phyloP scores from a whole-genome alignment of 2,888 invertebrate species.

The Clanis bilineata region DNA sequence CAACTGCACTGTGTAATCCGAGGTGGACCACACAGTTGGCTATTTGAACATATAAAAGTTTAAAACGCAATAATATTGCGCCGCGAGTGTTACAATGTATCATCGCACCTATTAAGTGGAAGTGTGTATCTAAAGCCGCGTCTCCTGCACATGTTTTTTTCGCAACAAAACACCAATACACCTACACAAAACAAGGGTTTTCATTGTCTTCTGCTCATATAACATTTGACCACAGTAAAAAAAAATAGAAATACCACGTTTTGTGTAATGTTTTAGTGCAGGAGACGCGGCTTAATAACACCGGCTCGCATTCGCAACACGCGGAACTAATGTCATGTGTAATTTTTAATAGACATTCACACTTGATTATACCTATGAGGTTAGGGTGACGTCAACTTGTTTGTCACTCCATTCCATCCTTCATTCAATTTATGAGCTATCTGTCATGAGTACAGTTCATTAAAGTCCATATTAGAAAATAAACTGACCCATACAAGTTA shows the following conservation, averaged over 20 bases:
- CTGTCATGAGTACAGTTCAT: neutral
- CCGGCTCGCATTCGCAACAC: constrained; percentile 34
- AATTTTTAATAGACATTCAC: constrained; percentile 46
- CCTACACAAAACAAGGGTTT: no score
- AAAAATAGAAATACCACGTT: no score
- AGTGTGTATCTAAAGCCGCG: neutral
- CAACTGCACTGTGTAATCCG: constrained; percentile 25
- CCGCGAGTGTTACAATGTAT: constrained; percentile 36
- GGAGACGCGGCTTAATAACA: no score
- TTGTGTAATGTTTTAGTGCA: no score
- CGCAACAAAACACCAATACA: no score
- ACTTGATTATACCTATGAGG: constrained; percentile 47
- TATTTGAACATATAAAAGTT: constrained; percentile 36
- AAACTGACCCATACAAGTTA: no score
- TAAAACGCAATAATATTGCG: constrained; percentile 35
- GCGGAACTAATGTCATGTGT: constrained; percentile 43
- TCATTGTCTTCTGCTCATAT: no score
- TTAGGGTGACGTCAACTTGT: constrained; percentile 43
- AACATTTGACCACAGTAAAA: no score
- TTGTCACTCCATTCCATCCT: constrained; percentile 41
- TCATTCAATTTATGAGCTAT: neutral
- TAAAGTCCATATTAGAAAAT: neutral
- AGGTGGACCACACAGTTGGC: constrained; percentile 27
- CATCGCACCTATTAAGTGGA: constrained; percentile 27
- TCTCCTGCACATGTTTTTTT: no score